Evolutionary conservation across 2,797 vertebrate genomes (phyloP), one percentile per base, ranked within the genome.

Genomic region (Anguilla megastoma): DNA sequence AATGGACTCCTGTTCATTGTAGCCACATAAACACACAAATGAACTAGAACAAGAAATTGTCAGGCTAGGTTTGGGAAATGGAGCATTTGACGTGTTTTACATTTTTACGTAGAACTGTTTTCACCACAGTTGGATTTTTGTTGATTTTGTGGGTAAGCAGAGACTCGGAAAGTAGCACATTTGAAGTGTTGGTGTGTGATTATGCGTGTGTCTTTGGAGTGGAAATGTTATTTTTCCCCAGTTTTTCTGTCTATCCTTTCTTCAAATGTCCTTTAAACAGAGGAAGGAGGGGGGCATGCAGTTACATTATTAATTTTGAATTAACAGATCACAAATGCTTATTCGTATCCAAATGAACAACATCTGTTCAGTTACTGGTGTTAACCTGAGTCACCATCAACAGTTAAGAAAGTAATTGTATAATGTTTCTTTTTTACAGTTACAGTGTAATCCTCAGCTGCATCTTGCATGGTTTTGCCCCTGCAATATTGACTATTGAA

Each of bases 41-140:
- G 82, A 58, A 12, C 86, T 87, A 89, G 88, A 33, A 88, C 91
- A 89, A 91, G 91, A 87, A 71, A 27, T 27, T 10, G 12, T 33
- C 30, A 88, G 86, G 89, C 86, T 41, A n/a, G 30, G 33, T 36
- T 76, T 92, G 91, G 93, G 91, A 89, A 92, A 87, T 91, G 33
- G n/a, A 8, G 18, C 33, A 27, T 85, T 50, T 58, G 8, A n/a
- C n/a, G 83, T 10, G n/a, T 33, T 71, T 71, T 30, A 8, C 27
- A 14, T 91, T 71, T 76, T 90, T 92, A 91, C 92, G 89, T 92
- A 89, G 88, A 89, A 90, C 87, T 89, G 71, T 95, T 94, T 92
- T 95, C 94, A 95, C 95, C 95, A 94, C 95, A 96, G 95, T 96
- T 97, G 96, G 95, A 96, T 96, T 95, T 96, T 92, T 93, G 83